Evolutionary conservation across 2,113 vertebrate species (phyloP), one percentile per base, ranked within the genome.

Genomic region (Narcine bancroftii): DNA sequence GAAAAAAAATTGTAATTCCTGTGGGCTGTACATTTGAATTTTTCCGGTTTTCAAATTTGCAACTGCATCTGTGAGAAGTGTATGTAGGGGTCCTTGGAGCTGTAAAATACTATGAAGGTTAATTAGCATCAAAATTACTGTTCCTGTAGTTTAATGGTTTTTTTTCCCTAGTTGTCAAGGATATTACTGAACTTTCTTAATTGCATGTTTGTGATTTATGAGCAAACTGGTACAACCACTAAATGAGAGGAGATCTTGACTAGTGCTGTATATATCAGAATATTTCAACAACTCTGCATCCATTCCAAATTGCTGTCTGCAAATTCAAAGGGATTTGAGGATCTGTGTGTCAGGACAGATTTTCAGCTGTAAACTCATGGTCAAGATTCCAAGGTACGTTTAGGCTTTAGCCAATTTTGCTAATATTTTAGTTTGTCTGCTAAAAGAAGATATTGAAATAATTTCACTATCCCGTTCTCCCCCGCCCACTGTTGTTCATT

Each of bases 101-200:
- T 76, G 75, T 45, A 77, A 77, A 77, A 45, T 77, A 2, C 75
- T 83, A 45, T 2, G 47, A 53, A 29, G 26, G 10, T 83, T 33
- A 83, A 53, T 83, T 53, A 33, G 79, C 79, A 53, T n/a, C 79
- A 83, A 83, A 83, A 33, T 53, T 33, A 50, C 77, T 83, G 77
- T 81, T 50, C 45, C 77, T 50, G 77, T 47, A 81, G 26, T 26
- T 77, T 21, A 77, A 45, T 39, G 17, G 39, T 21, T 77, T 1
- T 77, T 6, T 81, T 81, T 7, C 45, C n/a, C 24, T 29, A 73
- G 77, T 29, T 29, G 77, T 81, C 24, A 29, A 81, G 45, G 45
- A 29, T 81, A 11, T 26, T 81, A 47, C 77, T 29, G 24, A 3
- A 81, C 45, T 79, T 79, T 15, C 72, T 42, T 76, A 81, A 79